Percentiles rank a stretch among this genome's conserved stretches.
These are phyloP conservation scores for Sciurus vulgaris DNA, from an alignment of 2,797 vertebrate species.

Conservation along the genomic window DNA sequence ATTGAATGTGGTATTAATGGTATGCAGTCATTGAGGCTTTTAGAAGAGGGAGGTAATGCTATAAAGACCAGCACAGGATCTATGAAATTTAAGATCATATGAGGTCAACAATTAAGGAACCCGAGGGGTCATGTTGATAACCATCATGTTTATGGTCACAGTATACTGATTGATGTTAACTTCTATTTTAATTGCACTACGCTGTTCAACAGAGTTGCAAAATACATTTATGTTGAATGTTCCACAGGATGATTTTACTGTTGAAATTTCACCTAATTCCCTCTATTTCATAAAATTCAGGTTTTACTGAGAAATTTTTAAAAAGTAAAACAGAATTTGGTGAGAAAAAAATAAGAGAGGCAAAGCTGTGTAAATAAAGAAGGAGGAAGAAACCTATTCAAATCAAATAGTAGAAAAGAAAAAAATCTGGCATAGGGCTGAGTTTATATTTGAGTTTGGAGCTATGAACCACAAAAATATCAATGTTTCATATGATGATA, in stretches of 20 bases:
- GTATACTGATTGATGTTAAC: neutral
- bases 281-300: neutral
- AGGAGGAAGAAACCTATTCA: conserved; percentile 39
- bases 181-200: conserved; percentile 46
- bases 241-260: conserved; percentile 9
- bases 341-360: neutral
- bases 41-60: neutral
- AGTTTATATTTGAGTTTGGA: conserved; percentile 59
- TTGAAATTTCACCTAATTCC: conserved; percentile 36
- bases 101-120: neutral
- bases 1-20: neutral
- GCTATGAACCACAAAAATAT: conserved; percentile 27
- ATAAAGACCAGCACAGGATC: neutral
- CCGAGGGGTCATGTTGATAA: conserved; percentile 9
- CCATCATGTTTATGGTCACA: neutral
- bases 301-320: neutral
- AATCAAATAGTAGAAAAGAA: conserved; percentile 36
- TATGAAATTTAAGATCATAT: neutral
- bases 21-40: neutral
- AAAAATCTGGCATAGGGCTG: neutral
- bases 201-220: neutral
- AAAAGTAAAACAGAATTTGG: neutral
- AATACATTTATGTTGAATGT: neutral
- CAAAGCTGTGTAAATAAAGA: neutral
- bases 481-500: neutral